Evolutionary conservation across 2,888 invertebrate genomes (phyloP).

Genomic region (Lobophora halterata): DNA sequence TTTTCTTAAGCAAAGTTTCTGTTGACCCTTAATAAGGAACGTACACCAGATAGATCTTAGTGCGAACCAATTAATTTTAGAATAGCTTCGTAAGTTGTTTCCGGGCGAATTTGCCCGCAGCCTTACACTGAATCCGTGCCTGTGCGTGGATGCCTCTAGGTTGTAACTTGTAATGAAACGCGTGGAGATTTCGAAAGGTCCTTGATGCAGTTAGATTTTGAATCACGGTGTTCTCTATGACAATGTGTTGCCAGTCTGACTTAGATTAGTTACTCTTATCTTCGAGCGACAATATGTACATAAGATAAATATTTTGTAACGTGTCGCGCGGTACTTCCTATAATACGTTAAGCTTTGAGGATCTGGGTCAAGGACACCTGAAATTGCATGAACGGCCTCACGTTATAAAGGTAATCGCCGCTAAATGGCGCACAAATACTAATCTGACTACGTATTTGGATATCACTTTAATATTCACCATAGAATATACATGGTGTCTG

Average conservation of each 20-base stretch:
- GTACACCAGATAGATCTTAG: too few relatives aligned
- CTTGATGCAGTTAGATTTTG: slow-evolving; percentile 13
- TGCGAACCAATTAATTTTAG: slow-evolving; percentile 35
- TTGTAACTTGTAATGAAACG: too few relatives aligned
- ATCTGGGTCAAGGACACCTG: slow-evolving; percentile 26
- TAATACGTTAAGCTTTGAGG: slow-evolving; percentile 33
- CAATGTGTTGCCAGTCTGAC: slow-evolving; percentile 30
- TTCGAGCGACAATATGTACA: slow-evolving; percentile 81
- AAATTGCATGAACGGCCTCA: slow-evolving; percentile 28
- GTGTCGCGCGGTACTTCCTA: slow-evolving; percentile 57
- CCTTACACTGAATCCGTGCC: slow-evolving; percentile 27
- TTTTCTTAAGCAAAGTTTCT: too few relatives aligned
- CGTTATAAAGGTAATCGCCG: slow-evolving; percentile 25
- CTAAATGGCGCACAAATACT: slow-evolving; percentile 35
- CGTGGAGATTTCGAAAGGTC: slow-evolving; percentile 15
- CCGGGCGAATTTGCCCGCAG: slow-evolving; percentile 20
- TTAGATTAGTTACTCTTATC: slow-evolving; percentile 72
- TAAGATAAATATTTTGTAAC: slow-evolving; percentile 78
- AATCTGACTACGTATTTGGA: slow-evolving; percentile 7
- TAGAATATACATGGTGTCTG: not conserved
- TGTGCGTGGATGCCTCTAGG: slow-evolving; percentile 23
- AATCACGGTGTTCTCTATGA: slow-evolving; percentile 17
- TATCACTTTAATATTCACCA: slow-evolving; percentile 2
- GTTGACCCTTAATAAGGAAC: too few relatives aligned
- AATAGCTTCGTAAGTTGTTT: slow-evolving; percentile 27